Conservation (phyloP, 2,888 invertebrate species). For the Anticlea derivata region DNA sequence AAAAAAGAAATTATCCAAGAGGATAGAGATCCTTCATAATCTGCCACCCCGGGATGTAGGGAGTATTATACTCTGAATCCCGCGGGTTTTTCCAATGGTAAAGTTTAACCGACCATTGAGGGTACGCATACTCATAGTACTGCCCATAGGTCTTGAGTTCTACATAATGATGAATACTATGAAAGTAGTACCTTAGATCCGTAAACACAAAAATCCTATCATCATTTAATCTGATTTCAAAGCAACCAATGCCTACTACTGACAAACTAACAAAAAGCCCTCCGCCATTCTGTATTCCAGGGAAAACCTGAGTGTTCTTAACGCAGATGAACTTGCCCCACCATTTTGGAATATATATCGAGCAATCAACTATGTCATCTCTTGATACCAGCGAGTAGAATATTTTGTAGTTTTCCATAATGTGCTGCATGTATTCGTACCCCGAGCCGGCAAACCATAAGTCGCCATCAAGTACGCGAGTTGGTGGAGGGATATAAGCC, state of each 20-base stretch:
- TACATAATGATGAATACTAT: constrained; percentile 39
- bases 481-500: constrained; percentile 10
- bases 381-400: constrained; percentile 27
- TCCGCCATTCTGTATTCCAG: constrained; percentile 58
- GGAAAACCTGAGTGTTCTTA: constrained; percentile 34
- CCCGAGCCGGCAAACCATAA: constrained; percentile 53
- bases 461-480: not conserved
- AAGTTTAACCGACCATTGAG: constrained; percentile 46
- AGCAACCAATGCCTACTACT: constrained; percentile 53
- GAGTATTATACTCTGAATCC: constrained; percentile 19
- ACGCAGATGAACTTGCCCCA: constrained; percentile 68
- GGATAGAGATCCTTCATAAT: no score
- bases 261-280: constrained; percentile 34
- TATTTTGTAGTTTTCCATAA: constrained; percentile 59
- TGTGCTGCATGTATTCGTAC: constrained; percentile 46
- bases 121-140: constrained; percentile 66
- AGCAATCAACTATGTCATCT: constrained; percentile 47
- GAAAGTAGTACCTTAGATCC: constrained; percentile 56
- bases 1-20: no score
- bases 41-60: constrained; percentile 26
- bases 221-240: constrained; percentile 63
- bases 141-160: no score
- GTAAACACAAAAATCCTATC: constrained; percentile 59
- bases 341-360: constrained; percentile 55
- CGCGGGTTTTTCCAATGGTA: not conserved